Conservation (phyloP, 2,888 invertebrate species). For the Parascotia fuliginaria region DNA sequence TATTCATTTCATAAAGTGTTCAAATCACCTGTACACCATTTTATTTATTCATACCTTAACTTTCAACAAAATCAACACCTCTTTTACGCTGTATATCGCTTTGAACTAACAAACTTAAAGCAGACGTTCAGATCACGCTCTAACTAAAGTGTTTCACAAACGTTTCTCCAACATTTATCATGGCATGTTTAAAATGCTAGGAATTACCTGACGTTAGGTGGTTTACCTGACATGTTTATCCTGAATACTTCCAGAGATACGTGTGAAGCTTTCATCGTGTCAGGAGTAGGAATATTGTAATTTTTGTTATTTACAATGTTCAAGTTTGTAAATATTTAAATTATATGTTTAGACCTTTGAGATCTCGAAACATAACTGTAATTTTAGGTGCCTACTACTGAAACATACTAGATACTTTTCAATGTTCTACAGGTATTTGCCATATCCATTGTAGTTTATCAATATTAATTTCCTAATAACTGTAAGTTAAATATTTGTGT, state of each 20-base stretch:
- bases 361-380: background rate
- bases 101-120: background rate
- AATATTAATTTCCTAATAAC: no score
- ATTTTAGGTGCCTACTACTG: background rate
- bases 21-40: no score
- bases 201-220: slow-evolving; percentile 11
- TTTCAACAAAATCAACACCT: no score
- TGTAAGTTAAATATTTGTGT: no score
- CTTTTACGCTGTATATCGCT: background rate
- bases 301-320: background rate
- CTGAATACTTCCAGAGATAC: slow-evolving; percentile 25
- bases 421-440: no score
- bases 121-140: background rate
- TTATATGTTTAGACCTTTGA: background rate
- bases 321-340: background rate
- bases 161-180: slow-evolving; percentile 29
- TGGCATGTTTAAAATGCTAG: slow-evolving; percentile 27
- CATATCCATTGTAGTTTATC: no score
- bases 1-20: no score
- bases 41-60: no score
- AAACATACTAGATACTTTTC: no score
- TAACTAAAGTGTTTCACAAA: slow-evolving; percentile 8
- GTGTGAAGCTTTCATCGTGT: slow-evolving; percentile 6
- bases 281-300: background rate
- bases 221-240: slow-evolving; percentile 26